Evolutionary conservation across 2,888 invertebrate genomes (phyloP), one percentile per base, ranked within the genome.

Genomic region (Sinotaia quadrata): DNA sequence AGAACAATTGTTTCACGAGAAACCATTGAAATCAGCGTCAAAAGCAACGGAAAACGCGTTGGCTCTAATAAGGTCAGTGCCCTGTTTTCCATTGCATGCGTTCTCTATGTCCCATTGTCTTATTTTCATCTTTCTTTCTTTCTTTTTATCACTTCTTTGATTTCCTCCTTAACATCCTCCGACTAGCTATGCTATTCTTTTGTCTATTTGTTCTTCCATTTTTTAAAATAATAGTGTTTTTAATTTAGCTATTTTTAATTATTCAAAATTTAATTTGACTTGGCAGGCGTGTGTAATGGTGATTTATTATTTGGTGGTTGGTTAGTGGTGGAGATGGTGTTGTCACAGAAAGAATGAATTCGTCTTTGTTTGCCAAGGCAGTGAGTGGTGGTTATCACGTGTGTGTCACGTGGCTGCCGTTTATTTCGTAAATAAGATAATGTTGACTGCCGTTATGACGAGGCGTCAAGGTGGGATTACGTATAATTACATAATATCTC

Each of bases 1-100:
- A 18, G 75, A 77, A 21, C 67, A 72, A 4, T 67, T 86, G 33
- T 85, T 84, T 57, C 74, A 66, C 12, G 78, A 81, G 34, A 78
- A 79, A 29, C 85, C 85, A 7, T 84, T 84, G 27, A 81, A 81
- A 49, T 78, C 78, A 7, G 85, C 85, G 1, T 78, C 74, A 33
- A 84, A 85, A 65, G 84, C 83, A 7, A 81, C 84, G 4, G 82
- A 81, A 18, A 84, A 84, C 61, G 82, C 85, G 1, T 61, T 85
- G n/a, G 84, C 82, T 5, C 72, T 86, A 5, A 82, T 85, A 41
- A 80, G 81, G 86, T 85, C 12, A 36, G 57, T 51, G 18, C 21
- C n/a, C 2, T 4, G 29, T 21, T 24, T 31, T 24, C 5, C 12
- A 49, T 15, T 34, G 18, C n/a, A 10, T 21, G 15, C 3, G 49